Evolutionary conservation across 2,113 vertebrate species (phyloP).

Genomic region (Xenopus borealis): DNA sequence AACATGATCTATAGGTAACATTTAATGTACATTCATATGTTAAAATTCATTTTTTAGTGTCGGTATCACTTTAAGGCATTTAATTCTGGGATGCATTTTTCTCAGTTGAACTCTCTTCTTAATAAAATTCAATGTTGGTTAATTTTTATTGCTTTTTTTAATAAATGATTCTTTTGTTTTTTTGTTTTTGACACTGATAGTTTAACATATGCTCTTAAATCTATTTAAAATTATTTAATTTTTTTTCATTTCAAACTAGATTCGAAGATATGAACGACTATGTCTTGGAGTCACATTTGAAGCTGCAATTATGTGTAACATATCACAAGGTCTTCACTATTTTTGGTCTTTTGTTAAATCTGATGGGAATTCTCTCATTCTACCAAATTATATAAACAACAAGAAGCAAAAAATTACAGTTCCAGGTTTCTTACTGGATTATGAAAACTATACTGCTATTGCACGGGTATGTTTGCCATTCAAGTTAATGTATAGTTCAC

Average conservation of each 20-base stretch:
- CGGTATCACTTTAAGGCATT: no score
- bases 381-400: constrained; percentile 53
- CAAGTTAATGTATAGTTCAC: background rate
- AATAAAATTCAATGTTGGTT: no score
- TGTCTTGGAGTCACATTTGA: constrained; percentile 70
- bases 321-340: constrained; percentile 66
- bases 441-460: constrained; percentile 67
- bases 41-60: no score
- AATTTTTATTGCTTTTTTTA: no score
- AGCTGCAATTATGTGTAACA: constrained; percentile 64
- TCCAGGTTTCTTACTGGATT: constrained; percentile 62
- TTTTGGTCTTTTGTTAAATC: constrained; percentile 64
- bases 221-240: background rate
- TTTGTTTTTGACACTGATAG: no score
- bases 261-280: constrained; percentile 64
- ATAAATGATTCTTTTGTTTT: no score
- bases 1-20: no score
- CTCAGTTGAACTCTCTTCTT: no score
- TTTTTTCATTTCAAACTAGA: constrained; percentile 51
- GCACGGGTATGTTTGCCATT: constrained; percentile 60
- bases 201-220: no score
- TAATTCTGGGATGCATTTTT: no score
- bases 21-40: no score
- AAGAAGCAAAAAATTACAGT: constrained; percentile 61
- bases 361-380: constrained; percentile 47